Percentiles rank a stretch among this genome's conserved stretches.
Evolutionary conservation across 2,113 vertebrate genomes (phyloP).

Genomic region (Machaerirhynchus nigripectus): DNA sequence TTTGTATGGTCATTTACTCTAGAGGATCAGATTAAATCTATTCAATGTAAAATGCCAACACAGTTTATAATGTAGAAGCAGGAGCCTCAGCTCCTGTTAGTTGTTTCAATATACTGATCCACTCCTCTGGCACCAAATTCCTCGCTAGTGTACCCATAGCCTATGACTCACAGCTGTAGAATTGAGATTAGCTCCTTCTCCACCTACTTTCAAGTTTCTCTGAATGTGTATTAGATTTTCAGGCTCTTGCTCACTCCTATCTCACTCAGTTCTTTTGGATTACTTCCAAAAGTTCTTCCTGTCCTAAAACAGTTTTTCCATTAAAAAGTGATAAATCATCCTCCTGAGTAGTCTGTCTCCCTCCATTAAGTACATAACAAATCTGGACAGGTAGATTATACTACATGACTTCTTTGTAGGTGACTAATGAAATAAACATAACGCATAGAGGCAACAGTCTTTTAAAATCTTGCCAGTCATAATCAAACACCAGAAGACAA

Average conservation of each 20-base stretch:
- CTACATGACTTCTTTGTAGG: neutral
- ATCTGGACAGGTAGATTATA: neutral
- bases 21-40: neutral
- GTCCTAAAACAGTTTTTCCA: neutral
- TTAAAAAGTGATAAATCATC: neutral
- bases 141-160: neutral
- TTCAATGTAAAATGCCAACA: neutral
- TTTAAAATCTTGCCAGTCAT: neutral
- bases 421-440: neutral
- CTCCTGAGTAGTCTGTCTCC: neutral
- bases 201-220: neutral
- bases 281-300: neutral
- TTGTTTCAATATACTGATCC: neutral
- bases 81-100: neutral
- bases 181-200: conserved; percentile 5
- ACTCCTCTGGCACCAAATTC: neutral
- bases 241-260: neutral
- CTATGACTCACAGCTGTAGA: conserved; percentile 13
- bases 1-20: neutral
- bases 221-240: neutral
- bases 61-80: neutral
- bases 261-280: neutral
- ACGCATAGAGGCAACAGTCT: neutral
- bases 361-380: neutral
- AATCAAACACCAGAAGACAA: neutral